These are phyloP conservation scores for Cephus rjabovi DNA, from an alignment of 2,888 invertebrate genomes.

Conservation along the genomic window DNA sequence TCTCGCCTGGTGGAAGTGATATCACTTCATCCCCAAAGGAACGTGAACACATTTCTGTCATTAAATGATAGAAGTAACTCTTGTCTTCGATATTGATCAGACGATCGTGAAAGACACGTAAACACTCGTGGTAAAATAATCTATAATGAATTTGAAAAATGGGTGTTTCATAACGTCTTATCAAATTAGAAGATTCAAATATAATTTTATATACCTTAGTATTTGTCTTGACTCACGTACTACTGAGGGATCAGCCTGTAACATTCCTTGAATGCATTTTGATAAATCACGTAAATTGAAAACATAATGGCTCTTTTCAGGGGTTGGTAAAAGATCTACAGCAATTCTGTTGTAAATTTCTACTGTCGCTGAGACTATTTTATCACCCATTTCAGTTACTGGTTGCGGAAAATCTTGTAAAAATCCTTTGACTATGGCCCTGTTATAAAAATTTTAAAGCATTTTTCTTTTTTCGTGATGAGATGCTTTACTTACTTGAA, in stretches of 20 bases:
- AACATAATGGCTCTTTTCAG: slow-evolving; percentile 91
- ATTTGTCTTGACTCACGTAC: slow-evolving; percentile 77
- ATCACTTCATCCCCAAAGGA: slow-evolving; percentile 74
- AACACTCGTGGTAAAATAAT: slow-evolving; percentile 91
- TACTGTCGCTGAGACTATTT: slow-evolving; percentile 85
- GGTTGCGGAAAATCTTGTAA: slow-evolving; percentile 80
- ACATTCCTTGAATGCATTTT: slow-evolving; percentile 89
- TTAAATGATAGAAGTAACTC: slow-evolving; percentile 80
- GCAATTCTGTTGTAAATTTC: slow-evolving; percentile 86
- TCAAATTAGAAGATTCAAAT: neutral
- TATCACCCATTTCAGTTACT: slow-evolving; percentile 75
- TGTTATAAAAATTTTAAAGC: slow-evolving; percentile 31
- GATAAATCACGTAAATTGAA: slow-evolving; percentile 93
- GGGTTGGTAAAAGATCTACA: slow-evolving; percentile 86
- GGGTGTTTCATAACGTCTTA: neutral
- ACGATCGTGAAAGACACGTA: slow-evolving; percentile 92
- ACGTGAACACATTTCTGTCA: slow-evolving; percentile 75
- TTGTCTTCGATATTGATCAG: slow-evolving; percentile 86
- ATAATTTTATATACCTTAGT: slow-evolving; percentile 69
- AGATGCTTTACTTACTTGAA: slow-evolving; percentile 68
- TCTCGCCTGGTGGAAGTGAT: slow-evolving; percentile 68
- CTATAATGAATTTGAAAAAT: slow-evolving; percentile 65
- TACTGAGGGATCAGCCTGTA: slow-evolving; percentile 82
- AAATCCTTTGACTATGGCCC: slow-evolving; percentile 81
- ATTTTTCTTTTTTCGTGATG: neutral